These are phyloP conservation scores for Acanthornis magna DNA, from an alignment of 2,797 vertebrate genomes.

Conservation along the genomic window DNA sequence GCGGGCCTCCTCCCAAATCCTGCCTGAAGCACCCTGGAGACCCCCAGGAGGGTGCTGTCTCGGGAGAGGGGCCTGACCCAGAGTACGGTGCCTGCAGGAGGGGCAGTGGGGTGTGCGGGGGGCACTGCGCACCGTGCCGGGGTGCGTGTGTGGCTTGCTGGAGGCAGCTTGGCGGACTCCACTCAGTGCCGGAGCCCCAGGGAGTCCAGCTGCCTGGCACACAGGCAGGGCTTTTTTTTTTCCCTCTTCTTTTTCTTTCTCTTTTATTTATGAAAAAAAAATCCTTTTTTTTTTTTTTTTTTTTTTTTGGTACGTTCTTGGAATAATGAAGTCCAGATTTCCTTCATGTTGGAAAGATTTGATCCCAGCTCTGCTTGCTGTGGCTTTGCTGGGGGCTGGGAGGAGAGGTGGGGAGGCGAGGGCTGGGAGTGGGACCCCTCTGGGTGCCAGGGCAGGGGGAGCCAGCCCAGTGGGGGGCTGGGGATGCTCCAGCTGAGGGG, in stretches of 20 bases:
- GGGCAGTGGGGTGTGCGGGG: fast-evolving
- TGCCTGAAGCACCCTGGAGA: neutral
- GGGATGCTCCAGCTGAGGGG: neutral
- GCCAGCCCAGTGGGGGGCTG: neutral
- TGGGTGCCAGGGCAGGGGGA: neutral
- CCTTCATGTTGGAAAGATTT: slow-evolving; percentile 56
- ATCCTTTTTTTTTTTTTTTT: neutral
- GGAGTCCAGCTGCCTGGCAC: slow-evolving; percentile 64
- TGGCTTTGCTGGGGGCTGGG: slow-evolving; percentile 47
- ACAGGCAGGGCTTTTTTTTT: slow-evolving; percentile 18
- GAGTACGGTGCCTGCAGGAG: fast-evolving
- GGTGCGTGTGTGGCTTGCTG: slow-evolving; percentile 36
- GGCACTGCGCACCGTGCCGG: neutral
- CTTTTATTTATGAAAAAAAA: slow-evolving; percentile 23
- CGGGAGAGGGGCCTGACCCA: neutral
- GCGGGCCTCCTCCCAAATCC: fast-evolving
- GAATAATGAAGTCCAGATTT: slow-evolving; percentile 70
- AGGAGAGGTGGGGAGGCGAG: neutral
- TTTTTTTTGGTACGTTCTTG: slow-evolving; percentile 28
- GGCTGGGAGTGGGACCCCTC: neutral
- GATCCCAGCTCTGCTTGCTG: slow-evolving; percentile 36
- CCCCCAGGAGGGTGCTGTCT: neutral
- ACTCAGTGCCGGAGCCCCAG: slow-evolving; percentile 32
- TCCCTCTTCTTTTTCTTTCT: neutral
- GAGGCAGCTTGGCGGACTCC: slow-evolving; percentile 35